Evolutionary conservation across 2,113 vertebrate species (phyloP).

Genomic region (Cochlearius cochlearius): DNA sequence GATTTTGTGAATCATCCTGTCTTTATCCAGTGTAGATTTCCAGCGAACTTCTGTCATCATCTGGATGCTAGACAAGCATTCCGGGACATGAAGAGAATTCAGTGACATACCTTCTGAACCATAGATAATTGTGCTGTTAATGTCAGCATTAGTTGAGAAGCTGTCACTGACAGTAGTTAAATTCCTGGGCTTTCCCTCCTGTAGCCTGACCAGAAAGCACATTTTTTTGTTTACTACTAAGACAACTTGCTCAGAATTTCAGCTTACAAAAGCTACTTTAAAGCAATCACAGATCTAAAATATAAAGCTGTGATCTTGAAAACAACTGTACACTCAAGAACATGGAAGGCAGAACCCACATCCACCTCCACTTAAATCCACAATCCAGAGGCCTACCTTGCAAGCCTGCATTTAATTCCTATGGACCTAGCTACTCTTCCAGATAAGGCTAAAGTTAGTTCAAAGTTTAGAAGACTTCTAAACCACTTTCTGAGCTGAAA

Average conservation of each 20-base stretch:
- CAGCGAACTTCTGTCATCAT: conserved; percentile 8
- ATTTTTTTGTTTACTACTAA: background rate
- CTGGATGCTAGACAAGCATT: background rate
- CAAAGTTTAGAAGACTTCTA: background rate
- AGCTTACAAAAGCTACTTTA: background rate
- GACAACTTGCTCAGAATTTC: background rate
- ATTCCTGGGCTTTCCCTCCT: background rate
- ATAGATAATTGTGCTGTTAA: background rate
- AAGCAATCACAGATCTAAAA: background rate
- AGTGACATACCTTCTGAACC: conserved; percentile 9
- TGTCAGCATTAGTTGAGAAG: background rate
- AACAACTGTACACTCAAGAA: background rate
- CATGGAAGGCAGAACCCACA: background rate
- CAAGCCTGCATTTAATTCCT: background rate
- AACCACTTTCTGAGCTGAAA: background rate
- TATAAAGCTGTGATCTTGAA: background rate
- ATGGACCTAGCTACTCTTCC: background rate
- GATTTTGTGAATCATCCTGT: background rate
- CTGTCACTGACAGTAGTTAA: background rate
- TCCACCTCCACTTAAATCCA: background rate
- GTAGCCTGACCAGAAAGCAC: background rate
- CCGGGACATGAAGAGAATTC: background rate
- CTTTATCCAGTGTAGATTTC: background rate
- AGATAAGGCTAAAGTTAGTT: background rate
- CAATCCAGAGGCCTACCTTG: background rate